Conservation (phyloP, 2,797 vertebrate species). For the Meriones psammophilus region DNA sequence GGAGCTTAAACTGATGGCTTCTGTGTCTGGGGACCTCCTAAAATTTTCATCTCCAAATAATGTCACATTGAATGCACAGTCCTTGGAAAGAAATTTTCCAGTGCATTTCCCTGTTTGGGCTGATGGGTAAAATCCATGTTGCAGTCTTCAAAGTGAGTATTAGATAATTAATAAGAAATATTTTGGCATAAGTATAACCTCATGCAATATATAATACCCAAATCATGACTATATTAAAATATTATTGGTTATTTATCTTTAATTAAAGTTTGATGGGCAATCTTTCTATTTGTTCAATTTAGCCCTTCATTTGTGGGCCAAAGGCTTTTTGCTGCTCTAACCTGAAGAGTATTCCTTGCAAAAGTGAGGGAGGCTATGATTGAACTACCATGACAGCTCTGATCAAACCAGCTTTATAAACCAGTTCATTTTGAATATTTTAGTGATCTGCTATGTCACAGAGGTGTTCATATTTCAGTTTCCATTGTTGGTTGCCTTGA, state of each 20-base stretch:
- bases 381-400: neutral
- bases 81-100: neutral
- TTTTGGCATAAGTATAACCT: slow-evolving; percentile 2
- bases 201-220: neutral
- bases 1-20: neutral
- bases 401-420: neutral
- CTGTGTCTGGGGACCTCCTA: neutral
- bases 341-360: neutral
- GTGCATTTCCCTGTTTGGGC: neutral
- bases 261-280: neutral
- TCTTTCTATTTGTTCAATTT: slow-evolving; percentile 19
- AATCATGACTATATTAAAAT: neutral
- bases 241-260: neutral
- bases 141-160: neutral
- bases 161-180: neutral
- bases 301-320: neutral
- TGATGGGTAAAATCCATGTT: neutral
- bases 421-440: neutral
- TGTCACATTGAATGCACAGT: neutral
- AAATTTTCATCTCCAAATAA: neutral
- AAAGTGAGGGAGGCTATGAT: neutral
- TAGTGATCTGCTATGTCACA: too few species aligned
- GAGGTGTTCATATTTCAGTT: neutral
- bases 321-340: slow-evolving; percentile 29
- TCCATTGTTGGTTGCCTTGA: neutral